These are phyloP conservation scores for Callopanchax toddi DNA, from an alignment of 2,113 vertebrate species.

Conservation along the genomic window DNA sequence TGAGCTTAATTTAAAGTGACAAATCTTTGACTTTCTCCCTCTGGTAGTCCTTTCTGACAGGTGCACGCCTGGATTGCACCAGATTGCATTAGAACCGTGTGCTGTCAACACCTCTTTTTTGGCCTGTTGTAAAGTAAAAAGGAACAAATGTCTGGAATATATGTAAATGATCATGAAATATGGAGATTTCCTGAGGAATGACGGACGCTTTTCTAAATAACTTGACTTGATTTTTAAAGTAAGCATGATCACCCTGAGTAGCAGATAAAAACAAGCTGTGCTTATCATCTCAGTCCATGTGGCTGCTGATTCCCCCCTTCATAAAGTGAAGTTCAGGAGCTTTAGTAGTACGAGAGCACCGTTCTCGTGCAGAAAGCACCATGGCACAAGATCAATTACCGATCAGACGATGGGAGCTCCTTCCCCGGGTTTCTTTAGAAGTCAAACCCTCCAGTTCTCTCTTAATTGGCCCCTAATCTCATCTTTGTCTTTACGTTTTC, in stretches of 20 bases:
- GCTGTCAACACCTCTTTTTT: background rate
- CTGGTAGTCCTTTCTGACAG: conserved; percentile 12
- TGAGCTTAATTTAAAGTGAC: conserved; percentile 13
- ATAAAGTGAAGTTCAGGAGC: conserved; percentile 32
- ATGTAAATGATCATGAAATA: background rate
- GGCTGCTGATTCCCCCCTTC: conserved; percentile 18
- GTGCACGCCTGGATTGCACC: background rate
- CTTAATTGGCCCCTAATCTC: conserved; percentile 67
- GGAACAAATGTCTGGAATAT: conserved; percentile 4
- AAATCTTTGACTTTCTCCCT: conserved; percentile 6
- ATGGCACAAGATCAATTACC: conserved; percentile 60
- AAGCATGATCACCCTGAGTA: conserved; percentile 27
- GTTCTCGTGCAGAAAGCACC: conserved; percentile 31
- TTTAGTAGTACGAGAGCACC: conserved; percentile 20
- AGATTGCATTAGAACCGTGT: background rate
- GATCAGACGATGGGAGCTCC: conserved; percentile 56
- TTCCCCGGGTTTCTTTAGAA: conserved; percentile 55
- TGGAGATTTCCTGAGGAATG: conserved; percentile 30
- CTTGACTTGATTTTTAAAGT: conserved; percentile 34
- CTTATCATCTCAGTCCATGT: conserved; percentile 29
- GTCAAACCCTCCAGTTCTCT: conserved; percentile 52
- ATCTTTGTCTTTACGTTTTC: conserved; percentile 43
- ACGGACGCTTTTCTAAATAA: conserved; percentile 30
- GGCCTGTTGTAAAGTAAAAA: background rate
- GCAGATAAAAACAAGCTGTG: conserved; percentile 30